Percentiles rank a stretch among this genome's conserved stretches.
phyloP scores from a whole-genome alignment of 2,888 invertebrate genomes.

The Aphidoletes aphidimyza region DNA sequence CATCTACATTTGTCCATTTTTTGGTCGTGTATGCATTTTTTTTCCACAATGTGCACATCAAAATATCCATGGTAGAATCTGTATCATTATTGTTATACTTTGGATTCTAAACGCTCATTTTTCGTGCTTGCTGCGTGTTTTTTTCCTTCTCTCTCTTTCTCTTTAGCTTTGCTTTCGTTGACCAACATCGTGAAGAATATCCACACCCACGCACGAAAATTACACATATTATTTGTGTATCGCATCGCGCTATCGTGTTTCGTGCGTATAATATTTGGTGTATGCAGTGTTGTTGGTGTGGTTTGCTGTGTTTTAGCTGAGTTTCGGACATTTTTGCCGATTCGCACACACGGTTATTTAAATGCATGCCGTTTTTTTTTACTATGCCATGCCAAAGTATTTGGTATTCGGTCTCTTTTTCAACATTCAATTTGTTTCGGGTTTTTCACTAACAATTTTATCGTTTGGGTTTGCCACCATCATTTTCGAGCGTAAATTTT shows the following conservation, averaged over 20 bases:
- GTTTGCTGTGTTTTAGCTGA: neutral
- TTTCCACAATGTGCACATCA: neutral
- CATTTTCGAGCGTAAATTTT: slow-evolving; percentile 16
- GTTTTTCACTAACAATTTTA: too few species aligned
- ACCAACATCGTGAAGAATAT: slow-evolving; percentile 24
- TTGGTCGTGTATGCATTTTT: neutral
- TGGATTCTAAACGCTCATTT: neutral
- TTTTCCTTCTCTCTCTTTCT: neutral
- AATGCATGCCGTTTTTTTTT: neutral
- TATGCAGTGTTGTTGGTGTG: neutral
- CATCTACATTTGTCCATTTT: slow-evolving; percentile 17
- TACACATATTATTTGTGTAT: slow-evolving; percentile 50
- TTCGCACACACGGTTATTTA: slow-evolving; percentile 40
- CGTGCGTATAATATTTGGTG: slow-evolving; percentile 34
- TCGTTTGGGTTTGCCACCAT: too few species aligned
- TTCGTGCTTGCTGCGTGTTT: too few species aligned
- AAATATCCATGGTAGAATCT: neutral
- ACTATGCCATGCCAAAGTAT: slow-evolving; percentile 1
- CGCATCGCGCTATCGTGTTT: slow-evolving; percentile 47
- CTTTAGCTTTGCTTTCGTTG: neutral
- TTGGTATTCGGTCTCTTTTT: neutral
- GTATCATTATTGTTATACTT: slow-evolving; percentile 39
- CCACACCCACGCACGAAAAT: slow-evolving; percentile 54
- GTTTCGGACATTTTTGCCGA: slow-evolving; percentile 15
- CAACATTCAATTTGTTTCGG: neutral